These are phyloP conservation scores for Cirrhinus molitorella DNA, from an alignment of 2,797 vertebrate species.

Conservation along the genomic window DNA sequence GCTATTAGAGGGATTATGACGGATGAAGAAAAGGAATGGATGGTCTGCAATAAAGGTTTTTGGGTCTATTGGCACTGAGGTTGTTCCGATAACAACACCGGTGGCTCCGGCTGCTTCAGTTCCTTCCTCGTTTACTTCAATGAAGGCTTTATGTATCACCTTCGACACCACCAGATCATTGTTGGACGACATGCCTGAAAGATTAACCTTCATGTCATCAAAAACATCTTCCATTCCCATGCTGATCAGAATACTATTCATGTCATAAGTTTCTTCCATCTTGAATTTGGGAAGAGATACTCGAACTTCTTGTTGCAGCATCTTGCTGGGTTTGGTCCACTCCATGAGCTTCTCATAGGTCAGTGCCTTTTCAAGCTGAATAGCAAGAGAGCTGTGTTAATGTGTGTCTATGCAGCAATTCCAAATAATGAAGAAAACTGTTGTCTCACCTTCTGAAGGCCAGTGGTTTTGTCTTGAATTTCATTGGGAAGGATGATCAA, in stretches of 20 bases:
- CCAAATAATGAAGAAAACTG: no score
- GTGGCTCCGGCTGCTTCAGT: slow-evolving; percentile 22
- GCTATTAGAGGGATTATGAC: slow-evolving; percentile 77
- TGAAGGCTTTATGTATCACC: slow-evolving; percentile 35
- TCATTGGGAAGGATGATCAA: slow-evolving; percentile 82
- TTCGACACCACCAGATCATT: background rate
- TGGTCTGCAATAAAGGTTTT: slow-evolving; percentile 80
- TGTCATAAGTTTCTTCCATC: background rate
- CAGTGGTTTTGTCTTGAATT: slow-evolving; percentile 63
- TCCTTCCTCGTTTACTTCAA: slow-evolving; percentile 40
- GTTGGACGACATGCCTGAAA: slow-evolving; percentile 21
- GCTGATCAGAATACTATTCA: background rate
- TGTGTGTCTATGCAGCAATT: background rate
- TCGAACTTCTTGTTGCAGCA: background rate
- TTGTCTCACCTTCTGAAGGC: slow-evolving; percentile 65
- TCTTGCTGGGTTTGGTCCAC: slow-evolving; percentile 35
- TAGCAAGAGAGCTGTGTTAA: background rate
- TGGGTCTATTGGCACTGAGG: rapidly evolving
- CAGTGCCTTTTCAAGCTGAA: slow-evolving; percentile 14
- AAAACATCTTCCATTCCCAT: slow-evolving; percentile 22
- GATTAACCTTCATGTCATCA: rapidly evolving
- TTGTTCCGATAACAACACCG: slow-evolving; percentile 47
- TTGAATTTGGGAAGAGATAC: slow-evolving; percentile 13
- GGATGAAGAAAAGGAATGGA: slow-evolving; percentile 93
- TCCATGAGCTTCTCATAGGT: slow-evolving; percentile 28